These are phyloP conservation scores for Porites lutea DNA, from an alignment of 64 coral and sea anemone genomes.

Conservation along the genomic window DNA sequence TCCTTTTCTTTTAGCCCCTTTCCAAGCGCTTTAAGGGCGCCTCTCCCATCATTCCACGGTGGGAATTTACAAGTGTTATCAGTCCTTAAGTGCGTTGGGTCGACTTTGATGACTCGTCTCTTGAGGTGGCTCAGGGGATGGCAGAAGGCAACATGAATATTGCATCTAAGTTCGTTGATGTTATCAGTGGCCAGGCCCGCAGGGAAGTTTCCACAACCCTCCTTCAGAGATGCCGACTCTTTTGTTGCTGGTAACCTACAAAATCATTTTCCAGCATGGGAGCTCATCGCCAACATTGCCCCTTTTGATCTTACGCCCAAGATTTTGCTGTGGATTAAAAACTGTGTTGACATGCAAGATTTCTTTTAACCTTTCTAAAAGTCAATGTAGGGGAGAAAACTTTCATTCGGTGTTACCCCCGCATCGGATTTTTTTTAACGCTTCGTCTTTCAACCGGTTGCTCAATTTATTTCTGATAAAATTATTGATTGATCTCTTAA, in stretches of 20 bases:
- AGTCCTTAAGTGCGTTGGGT: too few species aligned
- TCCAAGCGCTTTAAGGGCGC: not conserved
- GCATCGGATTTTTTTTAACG: not conserved
- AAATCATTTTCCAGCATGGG: not conserved
- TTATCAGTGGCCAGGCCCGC: not conserved
- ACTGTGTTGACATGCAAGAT: not conserved
- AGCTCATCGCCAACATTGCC: not conserved
- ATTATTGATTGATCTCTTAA: not conserved
- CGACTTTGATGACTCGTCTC: too few species aligned
- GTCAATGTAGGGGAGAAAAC: not conserved
- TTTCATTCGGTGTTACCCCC: not conserved
- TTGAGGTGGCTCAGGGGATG: too few species aligned
- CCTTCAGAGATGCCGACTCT: not conserved
- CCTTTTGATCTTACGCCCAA: not conserved
- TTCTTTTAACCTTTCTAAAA: not conserved
- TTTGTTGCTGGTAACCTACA: slow-evolving; percentile 4
- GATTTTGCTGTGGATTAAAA: not conserved
- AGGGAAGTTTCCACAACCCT: not conserved
- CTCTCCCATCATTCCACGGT: too few species aligned
- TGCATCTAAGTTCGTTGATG: too few species aligned
- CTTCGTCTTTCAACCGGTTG: not conserved
- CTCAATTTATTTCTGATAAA: not conserved
- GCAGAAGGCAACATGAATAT: too few species aligned
- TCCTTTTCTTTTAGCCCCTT: not conserved
- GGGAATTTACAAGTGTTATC: too few species aligned